Percentiles rank a stretch among this genome's conserved stretches.
Evolutionary conservation across 2,888 invertebrate genomes (phyloP).

Genomic region (Toxonevra muliebris): DNA sequence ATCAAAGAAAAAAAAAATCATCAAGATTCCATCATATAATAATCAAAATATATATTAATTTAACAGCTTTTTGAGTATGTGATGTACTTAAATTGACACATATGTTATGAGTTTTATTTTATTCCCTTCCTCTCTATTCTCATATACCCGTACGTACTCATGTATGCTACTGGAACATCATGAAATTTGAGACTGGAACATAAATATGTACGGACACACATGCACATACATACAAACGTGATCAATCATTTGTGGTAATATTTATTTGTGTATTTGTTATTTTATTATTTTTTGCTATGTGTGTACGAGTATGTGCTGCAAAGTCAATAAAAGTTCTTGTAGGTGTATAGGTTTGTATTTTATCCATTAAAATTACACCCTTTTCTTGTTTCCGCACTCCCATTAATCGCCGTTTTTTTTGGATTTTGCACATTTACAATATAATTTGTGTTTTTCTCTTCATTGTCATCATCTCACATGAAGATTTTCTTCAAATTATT

Average conservation of each 20-base stretch:
- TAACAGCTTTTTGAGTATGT: too few relatives aligned
- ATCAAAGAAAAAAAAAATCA: too few relatives aligned
- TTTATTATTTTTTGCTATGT: not conserved
- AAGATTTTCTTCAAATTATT: not conserved
- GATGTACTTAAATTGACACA: too few relatives aligned
- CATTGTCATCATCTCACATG: not conserved
- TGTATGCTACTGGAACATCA: not conserved
- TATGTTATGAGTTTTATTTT: too few relatives aligned
- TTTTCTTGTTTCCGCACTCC: not conserved
- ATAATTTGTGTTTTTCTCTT: not conserved
- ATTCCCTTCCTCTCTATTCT: too few relatives aligned
- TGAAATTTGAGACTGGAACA: slow-evolving; percentile 14
- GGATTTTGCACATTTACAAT: not conserved
- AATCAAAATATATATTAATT: too few relatives aligned
- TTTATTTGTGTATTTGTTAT: not conserved
- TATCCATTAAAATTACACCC: slow-evolving; percentile 11
- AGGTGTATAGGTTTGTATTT: not conserved
- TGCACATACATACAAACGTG: not conserved
- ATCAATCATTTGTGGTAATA: slow-evolving; percentile 13
- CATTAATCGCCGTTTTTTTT: not conserved
- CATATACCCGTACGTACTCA: too few relatives aligned
- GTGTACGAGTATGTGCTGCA: not conserved
- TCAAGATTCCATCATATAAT: too few relatives aligned
- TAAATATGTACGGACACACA: not conserved
- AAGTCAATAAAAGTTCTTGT: slow-evolving; percentile 7